These are phyloP conservation scores for Plemyria rubiginata DNA, from an alignment of 2,888 invertebrate species.

Conservation along the genomic window DNA sequence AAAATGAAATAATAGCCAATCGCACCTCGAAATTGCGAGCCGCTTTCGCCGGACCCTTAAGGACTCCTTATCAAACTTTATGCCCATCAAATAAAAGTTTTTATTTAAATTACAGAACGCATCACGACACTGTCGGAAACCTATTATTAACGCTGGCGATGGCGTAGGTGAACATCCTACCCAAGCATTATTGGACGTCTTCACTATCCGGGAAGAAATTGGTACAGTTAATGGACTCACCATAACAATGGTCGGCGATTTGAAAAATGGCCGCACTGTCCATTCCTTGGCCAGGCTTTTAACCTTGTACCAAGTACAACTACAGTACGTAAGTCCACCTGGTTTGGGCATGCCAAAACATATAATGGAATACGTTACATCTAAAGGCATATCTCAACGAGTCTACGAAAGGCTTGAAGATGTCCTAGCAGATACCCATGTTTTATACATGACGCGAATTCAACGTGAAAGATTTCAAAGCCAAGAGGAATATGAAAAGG, in stretches of 20 bases:
- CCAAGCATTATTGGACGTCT: conserved; percentile 98
- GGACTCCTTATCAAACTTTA: too few species aligned
- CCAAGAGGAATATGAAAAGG: conserved; percentile 94
- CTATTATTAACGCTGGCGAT: conserved; percentile 99
- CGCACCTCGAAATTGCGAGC: too few species aligned
- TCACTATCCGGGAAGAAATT: conserved; percentile 99
- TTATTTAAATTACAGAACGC: conserved; percentile 87
- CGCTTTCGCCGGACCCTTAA: too few species aligned
- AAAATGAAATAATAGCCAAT: too few species aligned
- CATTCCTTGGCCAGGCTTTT: conserved; percentile 97
- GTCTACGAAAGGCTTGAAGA: conserved; percentile 90
- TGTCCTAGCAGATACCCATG: conserved; percentile 96
- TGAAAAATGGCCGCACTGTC: conserved; percentile 98
- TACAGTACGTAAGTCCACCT: conserved; percentile 95
- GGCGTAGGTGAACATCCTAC: conserved; percentile 99
- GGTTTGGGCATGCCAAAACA: conserved; percentile 96
- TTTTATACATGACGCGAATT: conserved; percentile 99
- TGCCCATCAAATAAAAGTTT: neutral
- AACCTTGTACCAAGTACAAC: conserved; percentile 96
- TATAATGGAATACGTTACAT: conserved; percentile 90
- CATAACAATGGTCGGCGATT: conserved; percentile 98
- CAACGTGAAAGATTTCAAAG: conserved; percentile 96
- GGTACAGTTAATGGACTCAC: conserved; percentile 99
- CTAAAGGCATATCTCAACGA: conserved; percentile 92
- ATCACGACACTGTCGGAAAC: conserved; percentile 92